A percentile compares a stretch with the other conserved stretches of the same genome.
Evolutionary conservation across 2,888 invertebrate genomes (phyloP).

Genomic region (Gari tellinella): DNA sequence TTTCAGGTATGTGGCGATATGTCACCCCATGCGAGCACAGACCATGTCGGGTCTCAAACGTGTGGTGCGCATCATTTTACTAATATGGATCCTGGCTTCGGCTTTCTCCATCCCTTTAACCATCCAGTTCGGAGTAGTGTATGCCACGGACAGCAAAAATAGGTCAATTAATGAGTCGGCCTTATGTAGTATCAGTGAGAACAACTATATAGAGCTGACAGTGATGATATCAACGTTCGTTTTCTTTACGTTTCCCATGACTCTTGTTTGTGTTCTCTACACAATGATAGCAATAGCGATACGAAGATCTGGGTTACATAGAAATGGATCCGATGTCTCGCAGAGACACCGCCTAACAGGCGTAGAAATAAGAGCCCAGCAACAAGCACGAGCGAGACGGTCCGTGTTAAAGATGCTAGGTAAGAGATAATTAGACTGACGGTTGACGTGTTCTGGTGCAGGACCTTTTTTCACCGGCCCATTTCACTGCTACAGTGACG

Average conservation of each 20-base stretch:
- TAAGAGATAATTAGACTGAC: too few species aligned
- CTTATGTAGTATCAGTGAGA: conserved; percentile 85
- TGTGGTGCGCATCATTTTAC: conserved; percentile 91
- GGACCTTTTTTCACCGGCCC: too few species aligned
- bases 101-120: conserved; percentile 88
- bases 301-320: conserved; percentile 64
- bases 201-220: conserved; percentile 61
- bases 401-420: conserved; percentile 87
- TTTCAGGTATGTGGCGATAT: conserved; percentile 90
- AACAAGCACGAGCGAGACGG: conserved; percentile 77
- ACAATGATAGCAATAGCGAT: conserved; percentile 83
- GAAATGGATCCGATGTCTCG: conserved; percentile 68
- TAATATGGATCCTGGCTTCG: conserved; percentile 91
- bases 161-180: conserved; percentile 86
- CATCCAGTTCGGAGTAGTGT: conserved; percentile 90
- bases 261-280: conserved; percentile 92
- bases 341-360: conserved; percentile 55
- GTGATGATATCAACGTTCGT: conserved; percentile 88
- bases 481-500: too few species aligned
- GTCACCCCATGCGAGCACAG: conserved; percentile 93
- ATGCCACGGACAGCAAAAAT: conserved; percentile 72
- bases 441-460: too few species aligned
- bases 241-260: conserved; percentile 95
- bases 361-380: conserved; percentile 58
- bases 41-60: conserved; percentile 92